Base-by-base conservation (phyloP, 1,140 invertebrate species). In the Achroia grisella region DNA sequence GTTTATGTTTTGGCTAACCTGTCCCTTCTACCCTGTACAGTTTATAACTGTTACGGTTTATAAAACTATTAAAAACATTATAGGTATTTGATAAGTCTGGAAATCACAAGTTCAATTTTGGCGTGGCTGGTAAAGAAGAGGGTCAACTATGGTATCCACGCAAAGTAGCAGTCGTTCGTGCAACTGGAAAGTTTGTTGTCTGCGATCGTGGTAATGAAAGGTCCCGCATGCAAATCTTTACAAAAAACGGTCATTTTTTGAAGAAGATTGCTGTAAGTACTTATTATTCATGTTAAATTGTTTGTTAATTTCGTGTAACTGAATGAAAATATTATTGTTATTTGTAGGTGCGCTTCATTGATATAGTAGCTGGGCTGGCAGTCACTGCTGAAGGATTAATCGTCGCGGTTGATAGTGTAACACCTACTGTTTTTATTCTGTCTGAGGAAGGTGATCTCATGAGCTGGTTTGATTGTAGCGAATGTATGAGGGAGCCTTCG, bases 101-200 rank as follows among this genome's bases (percentile, higher is more conserved):
- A 8, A 91, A 89, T 30, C 94, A 94, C 63, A 96, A 95, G 69
- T 95, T 94, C 64, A 93, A 96, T 79, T 97, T 97, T 83, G 96
- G 96, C 28, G 90, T 92, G 13, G 91, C 95, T 46, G 96, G 96
- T 41, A 95, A 96, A 69, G 97, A 98, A 57, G 97, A 98, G 72
- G 97, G 97, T 1, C 96, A 98, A 67, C 84, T 98, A 35, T 98
- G 96, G 95, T 98, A 97, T 87, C 97, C 97, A 1, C 89, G 97
- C 27, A 98, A 98, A 87, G 95, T 98, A 11, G 96, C 96, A 1
- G 94, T 97, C 1, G 96, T 97, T 88, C 89, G 93, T 29, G 91
- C 91, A 27, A 93, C 91, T 32, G 94, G 93, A 4, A 96, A 95
- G 77, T 98, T 97, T 82, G 96, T 99, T 31, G 95, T 99, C 1